Base-by-base conservation (phyloP, 1,140 invertebrate genomes). In the Ceratosolen solmsi region DNA sequence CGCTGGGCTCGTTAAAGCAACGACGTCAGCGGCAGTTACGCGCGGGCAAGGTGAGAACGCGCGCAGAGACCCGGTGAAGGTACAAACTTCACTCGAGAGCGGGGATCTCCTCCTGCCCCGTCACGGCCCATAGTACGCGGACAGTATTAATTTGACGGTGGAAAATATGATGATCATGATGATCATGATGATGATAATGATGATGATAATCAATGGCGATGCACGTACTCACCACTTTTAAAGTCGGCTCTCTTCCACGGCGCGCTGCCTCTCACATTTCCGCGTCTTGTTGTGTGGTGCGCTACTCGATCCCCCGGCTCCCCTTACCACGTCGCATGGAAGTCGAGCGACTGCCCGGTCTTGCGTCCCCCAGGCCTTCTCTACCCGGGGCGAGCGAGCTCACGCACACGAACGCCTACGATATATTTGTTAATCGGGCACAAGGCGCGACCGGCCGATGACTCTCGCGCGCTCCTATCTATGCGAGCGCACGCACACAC, bases 211-310 rank as follows among this genome's bases (percentile, higher is more conserved):
- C n/a, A n/a, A n/a, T n/a, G n/a, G n/a, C 1, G 15, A 11, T 30
- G 13, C 20, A 20, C 22, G 30, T 60, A 75, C 56, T 80, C 74
- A 77, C 79, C 56, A 56, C 38, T 77, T 17, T 56, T 79, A 30
- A 46, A 74, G 71, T 25, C n/a, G 33, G 30, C 8, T 38, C 15
- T 22, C 41, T 63, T 56, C 38, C 17, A 15, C 1, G 17, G n/a
- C 8, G 1, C n/a, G 25, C n/a, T 22, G 20, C 49, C 36, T 25
- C 56, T 84, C 15, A 74, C 58, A 54, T 78, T 30, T 27, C 36
- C 49, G 22, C 1, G n/a, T 36, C 9, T 58, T 22, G 2, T 22
- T 56, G 38, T 15, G n/a, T 25, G n/a, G 3, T 1, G 1, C 11
- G 11, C 5, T 46, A 13, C 41, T 46, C 13, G 5, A 46, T 46